Conservation (phyloP, 2,888 invertebrate species). For the Cybosia mesomella region DNA sequence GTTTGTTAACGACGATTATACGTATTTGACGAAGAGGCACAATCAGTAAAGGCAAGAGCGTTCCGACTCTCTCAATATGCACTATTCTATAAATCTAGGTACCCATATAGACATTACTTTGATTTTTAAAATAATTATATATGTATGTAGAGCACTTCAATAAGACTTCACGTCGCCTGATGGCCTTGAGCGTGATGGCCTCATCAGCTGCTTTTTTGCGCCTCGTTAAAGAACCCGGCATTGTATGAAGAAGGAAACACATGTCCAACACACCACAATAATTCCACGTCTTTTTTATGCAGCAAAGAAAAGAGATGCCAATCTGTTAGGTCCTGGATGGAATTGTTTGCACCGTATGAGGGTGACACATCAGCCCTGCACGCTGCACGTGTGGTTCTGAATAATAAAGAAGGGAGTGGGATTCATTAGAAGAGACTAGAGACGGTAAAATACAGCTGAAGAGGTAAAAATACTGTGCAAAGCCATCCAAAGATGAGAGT, state of each 20-base stretch:
- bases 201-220: too few species aligned
- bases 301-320: not conserved
- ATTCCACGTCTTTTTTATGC: not conserved
- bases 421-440: not conserved
- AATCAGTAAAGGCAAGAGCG: not conserved
- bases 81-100: not conserved
- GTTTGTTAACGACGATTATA: conserved; percentile 39
- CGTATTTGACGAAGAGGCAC: not conserved
- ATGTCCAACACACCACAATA: too few species aligned
- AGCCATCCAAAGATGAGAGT: not conserved
- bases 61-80: not conserved
- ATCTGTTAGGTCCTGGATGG: not conserved
- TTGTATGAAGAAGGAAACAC: too few species aligned
- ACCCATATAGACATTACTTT: too few species aligned
- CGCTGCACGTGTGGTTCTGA: not conserved
- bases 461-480: not conserved
- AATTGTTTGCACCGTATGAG: not conserved
- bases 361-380: not conserved
- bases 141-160: not conserved
- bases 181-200: too few species aligned
- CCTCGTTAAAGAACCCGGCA: too few species aligned
- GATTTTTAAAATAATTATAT: too few species aligned
- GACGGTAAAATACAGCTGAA: not conserved
- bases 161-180: not conserved
- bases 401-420: not conserved